phyloP scores from a whole-genome alignment of 2,797 vertebrate species.

The Ctenosaura bakeri region DNA sequence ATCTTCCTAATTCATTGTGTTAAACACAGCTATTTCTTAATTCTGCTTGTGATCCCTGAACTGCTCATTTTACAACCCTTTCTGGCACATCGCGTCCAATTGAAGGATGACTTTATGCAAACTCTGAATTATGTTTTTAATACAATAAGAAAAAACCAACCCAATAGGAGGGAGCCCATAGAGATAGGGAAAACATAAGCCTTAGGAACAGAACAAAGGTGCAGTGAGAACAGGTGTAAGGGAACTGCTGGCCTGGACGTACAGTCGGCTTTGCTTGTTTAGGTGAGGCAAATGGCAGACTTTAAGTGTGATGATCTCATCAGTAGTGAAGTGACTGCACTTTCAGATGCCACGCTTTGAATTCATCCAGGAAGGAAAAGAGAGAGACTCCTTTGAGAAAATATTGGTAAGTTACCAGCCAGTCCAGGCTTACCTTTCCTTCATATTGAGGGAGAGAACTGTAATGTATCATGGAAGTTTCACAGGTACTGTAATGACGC shows the following conservation, averaged over 20 bases:
- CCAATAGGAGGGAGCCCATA: neutral
- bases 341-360: neutral
- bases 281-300: neutral
- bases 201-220: neutral
- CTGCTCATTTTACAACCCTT: neutral
- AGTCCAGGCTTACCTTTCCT: neutral
- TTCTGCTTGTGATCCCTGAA: neutral
- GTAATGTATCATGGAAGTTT: neutral
- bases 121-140: neutral
- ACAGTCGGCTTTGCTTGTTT: neutral
- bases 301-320: accelerated
- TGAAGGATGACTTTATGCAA: neutral
- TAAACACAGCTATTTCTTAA: neutral
- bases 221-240: neutral
- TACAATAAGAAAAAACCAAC: neutral
- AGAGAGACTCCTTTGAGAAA: accelerated
- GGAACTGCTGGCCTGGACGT: neutral
- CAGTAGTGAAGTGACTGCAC: neutral
- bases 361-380: neutral
- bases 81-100: neutral
- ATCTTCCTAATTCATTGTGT: neutral
- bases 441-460: accelerated
- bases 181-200: neutral
- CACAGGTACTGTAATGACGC: neutral
- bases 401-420: neutral